Conservation (phyloP, 2,888 invertebrate species). For the Macaria liturata region DNA sequence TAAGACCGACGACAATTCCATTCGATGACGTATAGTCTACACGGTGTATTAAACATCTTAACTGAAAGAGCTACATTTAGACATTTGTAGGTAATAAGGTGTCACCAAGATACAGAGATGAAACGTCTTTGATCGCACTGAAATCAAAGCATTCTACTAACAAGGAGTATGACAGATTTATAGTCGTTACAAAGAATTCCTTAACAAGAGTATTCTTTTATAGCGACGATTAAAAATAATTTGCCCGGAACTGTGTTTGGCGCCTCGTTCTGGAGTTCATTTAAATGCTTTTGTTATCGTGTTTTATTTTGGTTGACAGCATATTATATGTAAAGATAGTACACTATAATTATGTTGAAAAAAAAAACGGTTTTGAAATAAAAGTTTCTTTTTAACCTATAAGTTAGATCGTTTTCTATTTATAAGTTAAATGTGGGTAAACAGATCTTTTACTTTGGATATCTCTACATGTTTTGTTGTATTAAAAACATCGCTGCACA, state of each 20-base stretch:
- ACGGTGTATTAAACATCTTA: slow-evolving; percentile 10
- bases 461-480: no score
- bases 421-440: no score
- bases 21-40: neutral
- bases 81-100: slow-evolving; percentile 66
- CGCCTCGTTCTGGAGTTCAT: slow-evolving; percentile 32
- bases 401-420: no score
- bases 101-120: slow-evolving; percentile 61
- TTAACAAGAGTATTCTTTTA: slow-evolving; percentile 55
- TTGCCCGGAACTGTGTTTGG: slow-evolving; percentile 34
- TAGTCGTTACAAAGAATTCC: slow-evolving; percentile 60
- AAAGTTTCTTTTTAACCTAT: no score
- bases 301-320: slow-evolving; percentile 8
- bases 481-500: no score
- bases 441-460: no score
- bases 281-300: slow-evolving; percentile 22
- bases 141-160: slow-evolving; percentile 72
- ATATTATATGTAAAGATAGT: neutral
- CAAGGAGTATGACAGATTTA: slow-evolving; percentile 78
- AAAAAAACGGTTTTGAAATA: no score
- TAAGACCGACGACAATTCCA: no score
- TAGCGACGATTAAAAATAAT: slow-evolving; percentile 50
- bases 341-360: no score
- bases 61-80: slow-evolving; percentile 51
- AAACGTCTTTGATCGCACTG: slow-evolving; percentile 71